phyloP scores from a whole-genome alignment of 2,888 invertebrate species.

The Melipona bicolor region DNA sequence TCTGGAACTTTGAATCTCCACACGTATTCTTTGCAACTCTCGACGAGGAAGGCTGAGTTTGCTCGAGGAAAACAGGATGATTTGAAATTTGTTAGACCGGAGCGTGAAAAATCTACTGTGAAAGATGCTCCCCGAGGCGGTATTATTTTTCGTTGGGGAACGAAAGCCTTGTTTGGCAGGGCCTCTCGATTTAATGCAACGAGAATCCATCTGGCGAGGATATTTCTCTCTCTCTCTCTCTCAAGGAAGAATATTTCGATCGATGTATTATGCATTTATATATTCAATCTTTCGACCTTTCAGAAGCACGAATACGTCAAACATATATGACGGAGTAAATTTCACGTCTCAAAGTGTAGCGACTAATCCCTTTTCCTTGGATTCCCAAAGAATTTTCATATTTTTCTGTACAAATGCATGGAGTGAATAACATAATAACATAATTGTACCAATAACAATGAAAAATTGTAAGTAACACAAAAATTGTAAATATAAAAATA shows the following conservation, averaged over 20 bases:
- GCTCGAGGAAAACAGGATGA: slow-evolving; percentile 4
- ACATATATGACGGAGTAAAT: background rate
- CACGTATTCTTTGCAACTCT: background rate
- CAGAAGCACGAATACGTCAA: background rate
- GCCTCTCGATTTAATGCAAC: background rate
- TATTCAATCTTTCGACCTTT: background rate
- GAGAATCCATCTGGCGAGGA: background rate
- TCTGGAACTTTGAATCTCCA: background rate
- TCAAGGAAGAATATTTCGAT: background rate
- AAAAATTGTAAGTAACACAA: too few relatives aligned
- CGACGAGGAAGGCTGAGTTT: slow-evolving; percentile 11
- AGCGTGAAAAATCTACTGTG: background rate
- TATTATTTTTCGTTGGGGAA: background rate
- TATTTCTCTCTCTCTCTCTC: too few relatives aligned
- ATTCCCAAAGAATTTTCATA: too few relatives aligned
- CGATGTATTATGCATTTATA: background rate
- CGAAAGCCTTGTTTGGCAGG: too few relatives aligned
- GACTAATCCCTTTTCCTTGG: background rate
- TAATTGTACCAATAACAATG: too few relatives aligned
- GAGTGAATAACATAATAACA: too few relatives aligned
- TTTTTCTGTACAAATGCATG: too few relatives aligned
- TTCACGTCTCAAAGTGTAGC: background rate
- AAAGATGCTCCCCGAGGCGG: background rate
- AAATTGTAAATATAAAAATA: too few relatives aligned
- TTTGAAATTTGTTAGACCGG: background rate